Base-by-base conservation (phyloP, 1,140 invertebrate genomes). In the Drosophila chauvacae region DNA sequence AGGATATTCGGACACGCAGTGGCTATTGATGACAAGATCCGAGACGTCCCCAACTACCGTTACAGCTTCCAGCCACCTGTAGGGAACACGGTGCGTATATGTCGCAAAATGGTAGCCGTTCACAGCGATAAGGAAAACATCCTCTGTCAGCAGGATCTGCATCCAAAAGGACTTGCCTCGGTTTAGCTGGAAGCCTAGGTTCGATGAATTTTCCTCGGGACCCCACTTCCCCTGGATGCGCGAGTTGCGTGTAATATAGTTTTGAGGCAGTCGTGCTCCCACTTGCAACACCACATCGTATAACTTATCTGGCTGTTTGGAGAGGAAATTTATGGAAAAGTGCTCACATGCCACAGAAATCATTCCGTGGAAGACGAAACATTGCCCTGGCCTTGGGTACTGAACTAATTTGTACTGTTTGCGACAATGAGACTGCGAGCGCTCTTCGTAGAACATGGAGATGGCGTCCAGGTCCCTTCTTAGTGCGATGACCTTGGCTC, bases 241-340 rank as follows among this genome's bases (percentile, higher is more conserved):
- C 3, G 94, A 92, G 81, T 97, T 98, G 47, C 96, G 93, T 2
- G 97, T 96, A 5, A 97, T 94, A 71, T 95, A 95, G 37, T 94
- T 94, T 66, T 96, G 94, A 37, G 95, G 94, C 26, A 96, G 90
- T 26, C 96, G 94, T 3, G 95, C 95, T 83, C 96, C 97, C 58
- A 98, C 94, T 90, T 97, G 96, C 20, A 97, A 93, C 1, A 95
- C 95, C 58, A 96, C 94, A 80, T 97, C 96, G n/a, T 18, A 42
- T 1, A 23, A 1, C 13, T 77, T 4, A 7, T 10, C 26, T 26
- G 51, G 42, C 18, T 14, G 18, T 5, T 59, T 39, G 0, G 62
- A 44, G 3, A 79, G 11, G 45, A 90, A 90, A 10, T 90, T 68
- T 0, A 90, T 81, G 14, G 50, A 47, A 45, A 90, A 90, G 51